These are phyloP conservation scores for Hymenochirus boettgeri DNA, from an alignment of 2,113 vertebrate species.

Conservation along the genomic window DNA sequence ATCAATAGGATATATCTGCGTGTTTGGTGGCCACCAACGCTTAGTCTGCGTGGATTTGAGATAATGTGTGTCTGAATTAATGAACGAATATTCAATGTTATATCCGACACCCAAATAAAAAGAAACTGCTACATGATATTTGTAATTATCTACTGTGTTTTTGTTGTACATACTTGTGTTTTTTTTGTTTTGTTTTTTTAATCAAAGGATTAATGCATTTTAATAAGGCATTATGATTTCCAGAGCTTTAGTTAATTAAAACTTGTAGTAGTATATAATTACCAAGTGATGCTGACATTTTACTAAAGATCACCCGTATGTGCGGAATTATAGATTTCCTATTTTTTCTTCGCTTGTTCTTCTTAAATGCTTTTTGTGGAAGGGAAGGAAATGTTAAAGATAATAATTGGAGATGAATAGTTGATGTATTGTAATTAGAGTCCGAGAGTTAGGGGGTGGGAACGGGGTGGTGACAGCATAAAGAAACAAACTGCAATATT, in stretches of 20 bases:
- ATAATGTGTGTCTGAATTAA: conserved; percentile 99
- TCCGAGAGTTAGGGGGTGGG: too few species aligned
- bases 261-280: conserved; percentile 82
- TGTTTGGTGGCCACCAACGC: conserved; percentile 98
- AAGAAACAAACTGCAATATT: too few species aligned
- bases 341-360: conserved; percentile 59
- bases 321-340: conserved; percentile 64
- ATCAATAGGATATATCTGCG: conserved; percentile 99
- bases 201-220: conserved; percentile 99
- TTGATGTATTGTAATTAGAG: too few species aligned
- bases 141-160: conserved; percentile 99
- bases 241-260: conserved; percentile 84
- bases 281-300: conserved; percentile 80
- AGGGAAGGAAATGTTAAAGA: too few species aligned
- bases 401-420: too few species aligned
- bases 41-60: conserved; percentile 98
- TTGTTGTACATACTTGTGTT: conserved; percentile 99
- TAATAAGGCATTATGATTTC: conserved; percentile 98
- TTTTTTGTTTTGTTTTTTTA: conserved; percentile 98
- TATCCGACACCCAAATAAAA: conserved; percentile 99
- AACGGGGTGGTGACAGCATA: too few species aligned
- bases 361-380: too few species aligned
- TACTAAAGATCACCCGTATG: conserved; percentile 77
- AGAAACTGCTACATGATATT: conserved; percentile 98
- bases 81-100: conserved; percentile 96